Evolutionary conservation across 2,888 invertebrate genomes (phyloP).

Genomic region (Sericinus montela): DNA sequence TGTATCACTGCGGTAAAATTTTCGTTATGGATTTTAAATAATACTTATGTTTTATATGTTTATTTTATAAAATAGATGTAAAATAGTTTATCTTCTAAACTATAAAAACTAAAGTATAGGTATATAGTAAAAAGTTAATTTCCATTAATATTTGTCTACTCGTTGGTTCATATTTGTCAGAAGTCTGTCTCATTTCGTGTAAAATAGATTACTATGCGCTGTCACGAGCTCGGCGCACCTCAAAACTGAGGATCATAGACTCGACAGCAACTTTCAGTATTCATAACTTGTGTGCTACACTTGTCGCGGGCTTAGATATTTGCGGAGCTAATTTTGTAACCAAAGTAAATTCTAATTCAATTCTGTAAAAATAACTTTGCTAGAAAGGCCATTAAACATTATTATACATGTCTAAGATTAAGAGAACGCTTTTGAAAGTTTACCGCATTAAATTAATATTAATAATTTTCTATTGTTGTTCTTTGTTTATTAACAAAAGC

Average conservation of each 20-base stretch:
- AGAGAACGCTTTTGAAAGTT: no score
- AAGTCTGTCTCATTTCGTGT: conserved; percentile 36
- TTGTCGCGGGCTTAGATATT: conserved; percentile 30
- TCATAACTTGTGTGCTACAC: conserved; percentile 32
- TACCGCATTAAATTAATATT: no score
- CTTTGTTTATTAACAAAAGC: not conserved
- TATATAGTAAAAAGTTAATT: conserved; percentile 20
- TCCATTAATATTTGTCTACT: conserved; percentile 29
- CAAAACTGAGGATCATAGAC: conserved; percentile 42
- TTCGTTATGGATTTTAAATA: not conserved
- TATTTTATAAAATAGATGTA: no score
- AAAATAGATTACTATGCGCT: conserved; percentile 55
- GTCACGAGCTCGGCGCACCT: conserved; percentile 50
- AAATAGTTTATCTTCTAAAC: no score
- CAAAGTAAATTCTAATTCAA: conserved; percentile 14
- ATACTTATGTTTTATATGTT: not conserved
- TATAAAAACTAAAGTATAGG: no score
- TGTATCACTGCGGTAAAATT: not conserved
- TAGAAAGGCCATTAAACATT: no score
- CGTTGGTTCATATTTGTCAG: conserved; percentile 32
- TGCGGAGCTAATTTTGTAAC: conserved; percentile 17
- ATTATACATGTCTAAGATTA: no score
- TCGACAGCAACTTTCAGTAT: conserved; percentile 40
- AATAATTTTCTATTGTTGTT: no score
- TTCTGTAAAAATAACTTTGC: no score